A percentile compares a stretch with the other conserved stretches of the same genome.
phyloP scores from a whole-genome alignment of 1,140 invertebrate genomes.

The Anadara kagoshimensis region DNA sequence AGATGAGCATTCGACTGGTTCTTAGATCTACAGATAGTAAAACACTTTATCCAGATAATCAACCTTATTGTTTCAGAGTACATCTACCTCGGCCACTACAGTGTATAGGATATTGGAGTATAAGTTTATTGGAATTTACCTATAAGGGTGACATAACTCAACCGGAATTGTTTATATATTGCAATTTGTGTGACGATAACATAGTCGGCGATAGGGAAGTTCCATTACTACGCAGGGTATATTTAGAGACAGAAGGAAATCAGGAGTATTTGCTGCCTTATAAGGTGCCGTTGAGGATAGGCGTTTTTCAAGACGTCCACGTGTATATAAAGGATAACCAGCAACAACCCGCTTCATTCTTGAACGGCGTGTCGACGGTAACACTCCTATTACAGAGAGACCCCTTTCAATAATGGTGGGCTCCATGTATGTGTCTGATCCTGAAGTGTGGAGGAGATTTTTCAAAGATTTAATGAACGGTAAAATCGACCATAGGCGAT shows the following conservation, averaged over 20 bases:
- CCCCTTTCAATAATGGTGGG: conserved; percentile 18
- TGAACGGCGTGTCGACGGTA: conserved; percentile 15
- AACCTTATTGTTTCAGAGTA: conserved; percentile 2
- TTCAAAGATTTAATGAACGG: conserved; percentile 19
- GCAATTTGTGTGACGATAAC: conserved; percentile 6
- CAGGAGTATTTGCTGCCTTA: conserved; percentile 18
- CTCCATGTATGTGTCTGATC: conserved; percentile 23
- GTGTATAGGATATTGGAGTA: background rate
- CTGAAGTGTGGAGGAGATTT: conserved; percentile 30
- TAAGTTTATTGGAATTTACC: background rate
- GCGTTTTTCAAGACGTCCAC: conserved; percentile 22
- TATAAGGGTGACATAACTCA: background rate
- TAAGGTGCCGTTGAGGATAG: conserved; percentile 20
- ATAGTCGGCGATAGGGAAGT: conserved; percentile 16
- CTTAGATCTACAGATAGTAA: background rate
- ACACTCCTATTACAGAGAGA: conserved; percentile 24
- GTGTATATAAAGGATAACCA: conserved; percentile 33
- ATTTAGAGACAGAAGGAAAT: conserved; percentile 14
- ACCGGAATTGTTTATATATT: conserved; percentile 15
- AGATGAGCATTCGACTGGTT: background rate
- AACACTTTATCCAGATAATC: background rate
- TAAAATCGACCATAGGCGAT: conserved; percentile 23
- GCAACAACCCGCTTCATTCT: conserved; percentile 24
- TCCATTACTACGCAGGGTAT: conserved; percentile 16
- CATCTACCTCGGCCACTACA: conserved; percentile 1